Conservation (phyloP, 2,113 vertebrate species). For the Lethenteron reissneri region DNA sequence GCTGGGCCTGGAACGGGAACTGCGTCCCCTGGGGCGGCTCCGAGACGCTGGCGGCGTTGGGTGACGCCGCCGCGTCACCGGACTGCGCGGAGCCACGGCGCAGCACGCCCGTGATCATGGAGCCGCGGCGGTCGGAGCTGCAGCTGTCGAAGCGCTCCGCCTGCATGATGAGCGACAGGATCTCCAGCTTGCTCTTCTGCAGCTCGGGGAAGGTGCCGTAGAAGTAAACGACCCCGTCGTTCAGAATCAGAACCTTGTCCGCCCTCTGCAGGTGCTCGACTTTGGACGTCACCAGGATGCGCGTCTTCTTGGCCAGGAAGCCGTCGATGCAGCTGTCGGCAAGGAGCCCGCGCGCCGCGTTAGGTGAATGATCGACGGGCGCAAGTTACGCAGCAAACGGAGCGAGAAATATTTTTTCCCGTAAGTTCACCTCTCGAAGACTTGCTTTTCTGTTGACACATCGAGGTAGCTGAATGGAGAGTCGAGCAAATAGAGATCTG, state of each 20-base stretch:
- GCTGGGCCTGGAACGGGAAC: too few relatives aligned
- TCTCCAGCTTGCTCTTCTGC: constrained; percentile 61
- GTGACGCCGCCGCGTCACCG: constrained; percentile 32
- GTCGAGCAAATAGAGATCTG: constrained; percentile 82
- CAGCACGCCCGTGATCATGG: constrained; percentile 70
- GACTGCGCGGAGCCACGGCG: constrained; percentile 41
- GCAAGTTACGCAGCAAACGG: too few relatives aligned
- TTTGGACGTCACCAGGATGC: constrained; percentile 86
- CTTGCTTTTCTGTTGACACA: constrained; percentile 90
- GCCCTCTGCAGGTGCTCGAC: constrained; percentile 80
- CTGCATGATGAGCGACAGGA: constrained; percentile 68
- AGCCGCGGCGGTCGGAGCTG: constrained; percentile 57
- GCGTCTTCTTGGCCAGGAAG: constrained; percentile 72
- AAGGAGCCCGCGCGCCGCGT: neutral
- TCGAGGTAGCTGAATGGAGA: constrained; percentile 90
- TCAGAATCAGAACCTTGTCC: constrained; percentile 81
- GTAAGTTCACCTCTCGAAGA: constrained; percentile 72
- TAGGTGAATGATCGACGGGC: too few relatives aligned
- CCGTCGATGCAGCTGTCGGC: constrained; percentile 56
- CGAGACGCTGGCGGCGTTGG: too few relatives aligned
- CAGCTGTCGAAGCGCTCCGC: constrained; percentile 65
- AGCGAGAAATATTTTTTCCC: neutral
- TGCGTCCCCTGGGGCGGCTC: too few relatives aligned
- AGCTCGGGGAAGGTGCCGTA: constrained; percentile 79
- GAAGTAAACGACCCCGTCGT: constrained; percentile 78